Base-by-base conservation (phyloP, 2,113 vertebrate genomes). In the Zosterops pallidus region DNA sequence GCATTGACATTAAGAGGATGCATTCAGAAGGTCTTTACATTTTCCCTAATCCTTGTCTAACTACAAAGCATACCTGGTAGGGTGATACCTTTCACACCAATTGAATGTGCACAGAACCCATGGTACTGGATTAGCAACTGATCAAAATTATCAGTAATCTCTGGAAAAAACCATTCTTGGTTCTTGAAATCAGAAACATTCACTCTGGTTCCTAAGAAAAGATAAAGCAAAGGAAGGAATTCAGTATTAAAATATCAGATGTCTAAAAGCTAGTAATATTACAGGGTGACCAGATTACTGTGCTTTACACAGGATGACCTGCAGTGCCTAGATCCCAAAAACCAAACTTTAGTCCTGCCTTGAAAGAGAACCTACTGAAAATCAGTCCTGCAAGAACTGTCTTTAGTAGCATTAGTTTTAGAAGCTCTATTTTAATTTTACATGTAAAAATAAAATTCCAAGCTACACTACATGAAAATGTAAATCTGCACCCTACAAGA, bases 91-190 rank as follows among this genome's bases (percentile, higher is more conserved):
- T 97, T 98, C 70, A 92, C 83, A 46, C 98, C 98, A 63, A 99
- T 95, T 0, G 97, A 97, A 46, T 98, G 97, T 50, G 98, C 98
- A 98, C 99, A 99, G 93, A 98, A 98, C 62, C 99, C 98, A 39
- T 97, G 98, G 88, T 98, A 99, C 92, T 99, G 98, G 80, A 99
- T 96, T 17, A 96, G 60, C 59, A 99, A 92, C 33, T 98, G 94
- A 37, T 97, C 96, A 91, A 98, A 98, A 91, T 97, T 93, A 50
- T 91, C 89, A 24, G 96, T 96, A 39, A 96, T 98, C 95, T 99
- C 98, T 95, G 98, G 98, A 74, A 99, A 98, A 94, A 99, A 94
- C 99, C 99, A 99, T 25, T 99, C 98, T 29, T 96, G 96, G 39
- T 93, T 92, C 59, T 93, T 90, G 85, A 98, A 98, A 95, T 99